These are phyloP conservation scores for Aphidoletes aphidimyza DNA, from an alignment of 2,888 invertebrate genomes.

Conservation along the genomic window DNA sequence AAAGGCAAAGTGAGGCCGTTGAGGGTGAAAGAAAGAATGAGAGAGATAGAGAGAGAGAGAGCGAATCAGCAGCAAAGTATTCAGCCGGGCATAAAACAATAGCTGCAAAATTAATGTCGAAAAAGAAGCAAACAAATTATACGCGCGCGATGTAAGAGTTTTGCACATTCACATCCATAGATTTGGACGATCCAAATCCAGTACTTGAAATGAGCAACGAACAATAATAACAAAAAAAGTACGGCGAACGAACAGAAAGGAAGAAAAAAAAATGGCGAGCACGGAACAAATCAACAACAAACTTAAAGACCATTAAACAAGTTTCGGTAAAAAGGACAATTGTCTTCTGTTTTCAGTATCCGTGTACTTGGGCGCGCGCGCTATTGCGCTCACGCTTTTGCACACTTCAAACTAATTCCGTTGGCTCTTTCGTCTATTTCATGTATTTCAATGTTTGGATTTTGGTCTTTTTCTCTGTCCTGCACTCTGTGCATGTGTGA, in stretches of 20 bases:
- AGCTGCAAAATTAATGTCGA: neutral
- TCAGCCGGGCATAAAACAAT: neutral
- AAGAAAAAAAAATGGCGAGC: neutral
- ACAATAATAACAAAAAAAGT: neutral
- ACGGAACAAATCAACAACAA: conserved; percentile 45
- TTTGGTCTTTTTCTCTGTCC: no score
- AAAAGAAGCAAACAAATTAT: neutral
- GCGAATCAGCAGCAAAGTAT: no score
- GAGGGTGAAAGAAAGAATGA: no score
- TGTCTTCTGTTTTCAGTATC: conserved; percentile 16
- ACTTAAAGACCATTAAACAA: conserved; percentile 46
- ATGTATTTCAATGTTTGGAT: no score
- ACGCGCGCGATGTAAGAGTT: neutral
- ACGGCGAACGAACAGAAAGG: neutral
- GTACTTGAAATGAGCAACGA: neutral
- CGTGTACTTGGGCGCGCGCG: neutral
- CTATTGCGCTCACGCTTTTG: no score
- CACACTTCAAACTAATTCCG: no score
- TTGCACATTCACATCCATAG: neutral
- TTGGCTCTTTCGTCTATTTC: no score
- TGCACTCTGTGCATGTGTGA: no score
- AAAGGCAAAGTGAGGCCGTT: no score
- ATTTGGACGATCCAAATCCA: conserved; percentile 26
- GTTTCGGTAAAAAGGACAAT: conserved; percentile 39
- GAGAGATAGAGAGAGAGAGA: neutral